Evolutionary conservation across 2,888 invertebrate species (phyloP), one percentile per base, ranked within the genome.

Genomic region (Liopterus haemorrhoidalis): DNA sequence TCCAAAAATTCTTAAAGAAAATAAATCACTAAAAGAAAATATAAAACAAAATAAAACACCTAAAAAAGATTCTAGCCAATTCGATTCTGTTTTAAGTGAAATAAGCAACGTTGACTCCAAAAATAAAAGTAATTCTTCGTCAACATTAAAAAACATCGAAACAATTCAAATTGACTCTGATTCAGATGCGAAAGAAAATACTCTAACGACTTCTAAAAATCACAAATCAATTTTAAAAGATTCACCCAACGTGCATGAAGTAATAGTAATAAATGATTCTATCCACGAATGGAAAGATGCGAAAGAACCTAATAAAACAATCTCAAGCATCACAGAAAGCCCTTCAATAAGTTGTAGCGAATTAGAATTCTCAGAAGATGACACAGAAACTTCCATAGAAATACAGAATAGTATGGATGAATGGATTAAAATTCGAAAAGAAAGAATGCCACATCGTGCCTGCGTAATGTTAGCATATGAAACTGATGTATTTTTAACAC

Each of bases 361-460:
- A 24, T 19, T 44, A 24, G 44, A 44, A 24, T 44, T 44, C 24
- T 44, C 44, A 3, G 44, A 44, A 14, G 44, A 44, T 18, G 38
- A 44, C 6, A 6, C 12, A 9, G 8, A 18, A 6, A 9, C 22
- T 16, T 37, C 38, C 8, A 19, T n/a, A n/a, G n/a, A n/a, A n/a
- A n/a, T 5, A 19, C 33, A 33, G 18, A 5, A 6, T 33, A 8
- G 33, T 19, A 18, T 19, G 12, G n/a, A 5, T 25, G 12, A 22
- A 8, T 22, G 22, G 8, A 22, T 22, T 8, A n/a, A n/a, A n/a
- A n/a, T n/a, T n/a, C n/a, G n/a, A n/a, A n/a, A n/a, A n/a, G n/a
- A n/a, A n/a, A n/a, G n/a, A n/a, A n/a, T n/a, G n/a, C n/a, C n/a
- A n/a, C n/a, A n/a, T n/a, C n/a, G n/a, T n/a, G n/a, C n/a, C n/a